phyloP scores from a whole-genome alignment of 53 echinoderm and acorn worm genomes.

The Holothuria scabra region DNA sequence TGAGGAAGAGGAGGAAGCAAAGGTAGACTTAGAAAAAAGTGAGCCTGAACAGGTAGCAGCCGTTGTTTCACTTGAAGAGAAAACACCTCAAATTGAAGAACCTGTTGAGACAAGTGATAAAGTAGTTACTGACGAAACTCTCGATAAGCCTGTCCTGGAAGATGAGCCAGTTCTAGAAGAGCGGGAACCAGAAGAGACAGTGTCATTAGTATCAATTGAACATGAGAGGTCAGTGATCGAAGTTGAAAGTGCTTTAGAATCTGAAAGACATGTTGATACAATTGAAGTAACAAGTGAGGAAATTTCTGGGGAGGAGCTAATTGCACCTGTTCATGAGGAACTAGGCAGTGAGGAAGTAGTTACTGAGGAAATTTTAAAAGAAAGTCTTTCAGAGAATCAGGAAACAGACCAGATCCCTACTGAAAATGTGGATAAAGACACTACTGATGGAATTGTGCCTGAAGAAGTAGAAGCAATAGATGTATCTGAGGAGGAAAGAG shows the following conservation, averaged over 20 bases:
- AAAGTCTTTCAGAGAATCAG: constrained; percentile 30
- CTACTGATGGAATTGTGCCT: background rate
- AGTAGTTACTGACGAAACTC: constrained; percentile 22
- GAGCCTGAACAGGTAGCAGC: constrained; percentile 18
- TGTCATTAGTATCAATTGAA: constrained; percentile 5
- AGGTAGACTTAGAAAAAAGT: constrained; percentile 4
- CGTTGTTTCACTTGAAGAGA: constrained; percentile 16
- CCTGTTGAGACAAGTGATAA: background rate
- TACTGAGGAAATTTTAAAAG: constrained; percentile 19
- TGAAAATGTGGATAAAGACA: background rate
- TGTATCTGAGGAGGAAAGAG: background rate
- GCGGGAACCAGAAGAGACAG: constrained; percentile 36
- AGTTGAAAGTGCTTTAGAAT: too few species aligned
- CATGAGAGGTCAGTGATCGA: background rate
- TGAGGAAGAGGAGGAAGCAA: background rate
- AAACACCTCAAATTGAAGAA: constrained; percentile 44
- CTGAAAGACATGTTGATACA: too few species aligned
- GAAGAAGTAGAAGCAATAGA: background rate
- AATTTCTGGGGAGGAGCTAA: constrained; percentile 28
- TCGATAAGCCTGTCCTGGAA: constrained; percentile 17
- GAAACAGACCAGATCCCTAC: background rate
- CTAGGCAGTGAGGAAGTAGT: constrained; percentile 51
- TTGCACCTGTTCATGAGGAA: constrained; percentile 1
- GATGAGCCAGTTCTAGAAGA: constrained; percentile 29
- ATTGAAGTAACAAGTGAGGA: background rate